Evolutionary conservation across 2,797 vertebrate genomes (phyloP), one percentile per base, ranked within the genome.

Genomic region (Erpetoichthys calabaricus): DNA sequence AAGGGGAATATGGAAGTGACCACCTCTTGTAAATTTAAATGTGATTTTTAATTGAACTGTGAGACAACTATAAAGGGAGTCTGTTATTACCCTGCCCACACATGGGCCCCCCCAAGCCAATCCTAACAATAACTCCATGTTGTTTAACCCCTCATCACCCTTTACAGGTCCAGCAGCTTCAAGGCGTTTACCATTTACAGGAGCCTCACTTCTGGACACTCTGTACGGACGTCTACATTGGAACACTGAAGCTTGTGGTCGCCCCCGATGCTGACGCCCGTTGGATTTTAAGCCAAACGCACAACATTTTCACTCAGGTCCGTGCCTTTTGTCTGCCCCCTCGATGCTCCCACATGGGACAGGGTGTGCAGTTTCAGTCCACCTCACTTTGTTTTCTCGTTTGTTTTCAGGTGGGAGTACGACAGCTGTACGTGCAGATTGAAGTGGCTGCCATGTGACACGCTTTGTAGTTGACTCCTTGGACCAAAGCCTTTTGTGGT

Each of bases 121-220:
- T 25, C 25, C 25, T 25, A 25, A 25, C 25, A 25, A 25, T 4
- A 41, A 4, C 41, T n/a, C 41, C 3, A 9, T 51, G 50, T 5
- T 9, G 9, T 25, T 25, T 25, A 25, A 25, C 25, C 25, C 25
- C 25, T 25, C 25, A 25, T 25, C 25, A 25, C 25, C 25, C 25
- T 9, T 68, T 82, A 71, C 73, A 99, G 94, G 94, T 98, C 65
- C 94, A 98, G 70, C 91, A 94, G 70, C 77, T 97, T 63, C 91
- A 96, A 80, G 95, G 95, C 9, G 94, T 99, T 10, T 97, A 97
- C 71, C 93, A 84, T 76, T 76, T 99, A 49, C 91, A 95, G 56
- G 94, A 99, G 25, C 91, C 93, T 6, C 95, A 97, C 60, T 98
- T 99, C 78, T 99, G 95, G 95, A 99, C 94, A 0, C 82, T 99